A percentile compares a stretch with the other conserved stretches of the same genome.
These are phyloP conservation scores for Meghimatium bilineatum DNA, from an alignment of 2,888 invertebrate genomes.

Conservation along the genomic window DNA sequence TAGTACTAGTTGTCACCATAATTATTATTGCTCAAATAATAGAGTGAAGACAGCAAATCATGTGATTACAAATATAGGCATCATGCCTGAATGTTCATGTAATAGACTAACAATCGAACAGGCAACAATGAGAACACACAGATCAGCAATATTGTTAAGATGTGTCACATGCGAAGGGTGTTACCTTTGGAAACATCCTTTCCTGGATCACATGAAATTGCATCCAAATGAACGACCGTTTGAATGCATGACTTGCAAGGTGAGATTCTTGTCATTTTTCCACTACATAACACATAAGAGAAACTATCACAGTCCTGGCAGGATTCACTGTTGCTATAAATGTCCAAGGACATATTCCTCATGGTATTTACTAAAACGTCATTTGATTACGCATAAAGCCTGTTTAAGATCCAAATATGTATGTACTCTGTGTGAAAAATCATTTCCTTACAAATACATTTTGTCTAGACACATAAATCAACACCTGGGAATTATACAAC, in stretches of 20 bases:
- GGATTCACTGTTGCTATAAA: not conserved
- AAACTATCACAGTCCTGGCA: not conserved
- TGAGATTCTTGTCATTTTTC: not conserved
- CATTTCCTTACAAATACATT: not conserved
- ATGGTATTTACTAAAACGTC: not conserved
- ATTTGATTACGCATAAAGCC: not conserved
- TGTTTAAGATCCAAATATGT: not conserved
- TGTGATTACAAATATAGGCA: not conserved
- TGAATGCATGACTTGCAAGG: not conserved
- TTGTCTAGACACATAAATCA: not conserved
- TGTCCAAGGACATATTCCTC: not conserved
- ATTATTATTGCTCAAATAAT: not conserved
- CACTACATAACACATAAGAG: not conserved
- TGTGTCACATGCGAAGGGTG: constrained; percentile 6
- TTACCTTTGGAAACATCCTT: constrained; percentile 8
- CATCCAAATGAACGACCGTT: constrained; percentile 10
- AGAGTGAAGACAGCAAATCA: not conserved
- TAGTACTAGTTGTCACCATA: not conserved
- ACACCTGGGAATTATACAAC: not conserved
- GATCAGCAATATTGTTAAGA: not conserved
- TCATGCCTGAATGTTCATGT: not conserved
- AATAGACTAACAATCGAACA: not conserved
- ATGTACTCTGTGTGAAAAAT: not conserved
- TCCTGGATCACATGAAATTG: constrained; percentile 10
- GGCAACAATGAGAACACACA: not conserved